Percentiles rank a stretch among this genome's conserved stretches.
Evolutionary conservation across 1,140 invertebrate species (phyloP).

Genomic region (Listronotus oregonensis): DNA sequence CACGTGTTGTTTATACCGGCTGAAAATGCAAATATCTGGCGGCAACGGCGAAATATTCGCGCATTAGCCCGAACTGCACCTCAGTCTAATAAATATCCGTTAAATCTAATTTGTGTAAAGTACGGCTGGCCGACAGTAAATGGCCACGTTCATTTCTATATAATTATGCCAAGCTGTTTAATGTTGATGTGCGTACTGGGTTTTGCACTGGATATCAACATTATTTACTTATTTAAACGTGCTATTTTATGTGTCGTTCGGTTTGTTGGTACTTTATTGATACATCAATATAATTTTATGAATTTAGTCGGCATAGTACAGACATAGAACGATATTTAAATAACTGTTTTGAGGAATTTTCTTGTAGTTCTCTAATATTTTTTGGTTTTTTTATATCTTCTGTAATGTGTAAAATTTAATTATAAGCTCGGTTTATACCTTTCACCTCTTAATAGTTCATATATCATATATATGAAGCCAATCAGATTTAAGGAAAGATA

Average conservation of each 20-base stretch:
- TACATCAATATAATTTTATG: background rate
- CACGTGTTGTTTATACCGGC: slow-evolving; percentile 29
- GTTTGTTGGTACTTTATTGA: slow-evolving; percentile 19
- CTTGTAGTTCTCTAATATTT: no score
- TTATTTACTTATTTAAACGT: slow-evolving; percentile 33
- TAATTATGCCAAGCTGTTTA: slow-evolving; percentile 34
- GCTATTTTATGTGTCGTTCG: slow-evolving; percentile 20
- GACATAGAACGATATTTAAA: no score
- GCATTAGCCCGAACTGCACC: slow-evolving; percentile 33
- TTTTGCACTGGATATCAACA: slow-evolving; percentile 26
- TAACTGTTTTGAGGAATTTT: no score
- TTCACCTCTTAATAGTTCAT: no score
- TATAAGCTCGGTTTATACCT: no score
- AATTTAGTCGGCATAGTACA: no score
- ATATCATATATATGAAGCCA: no score
- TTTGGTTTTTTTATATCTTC: no score
- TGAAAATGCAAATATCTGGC: slow-evolving; percentile 33
- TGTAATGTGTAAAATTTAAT: no score
- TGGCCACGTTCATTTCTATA: slow-evolving; percentile 36
- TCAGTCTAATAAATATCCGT: slow-evolving; percentile 35
- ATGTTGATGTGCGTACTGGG: slow-evolving; percentile 36
- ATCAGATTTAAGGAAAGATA: no score
- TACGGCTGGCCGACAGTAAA: slow-evolving; percentile 29
- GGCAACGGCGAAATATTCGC: slow-evolving; percentile 25
- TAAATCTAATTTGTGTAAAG: slow-evolving; percentile 40